Evolutionary conservation across 2,888 invertebrate genomes (phyloP).

Genomic region (Oscheius sp.): DNA sequence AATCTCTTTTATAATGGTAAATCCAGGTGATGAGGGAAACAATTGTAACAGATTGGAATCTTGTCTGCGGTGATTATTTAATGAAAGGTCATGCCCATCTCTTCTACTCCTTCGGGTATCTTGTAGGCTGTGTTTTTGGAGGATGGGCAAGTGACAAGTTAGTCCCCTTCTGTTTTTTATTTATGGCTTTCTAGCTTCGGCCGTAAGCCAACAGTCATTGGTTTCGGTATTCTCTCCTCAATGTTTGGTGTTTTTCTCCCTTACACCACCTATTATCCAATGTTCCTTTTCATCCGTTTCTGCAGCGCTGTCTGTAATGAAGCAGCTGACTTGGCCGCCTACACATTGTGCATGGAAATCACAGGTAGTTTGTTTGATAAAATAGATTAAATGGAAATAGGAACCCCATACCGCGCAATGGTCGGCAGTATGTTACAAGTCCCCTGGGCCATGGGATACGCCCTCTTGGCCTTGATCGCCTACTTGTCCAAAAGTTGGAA

Average conservation of each 20-base stretch:
- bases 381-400: conserved; percentile 60
- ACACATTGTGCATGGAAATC: conserved; percentile 73
- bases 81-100: conserved; percentile 73
- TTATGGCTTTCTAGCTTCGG: conserved; percentile 63
- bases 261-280: conserved; percentile 65
- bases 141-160: conserved; percentile 70
- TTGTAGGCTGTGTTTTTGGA: conserved; percentile 72
- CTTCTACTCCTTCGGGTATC: conserved; percentile 72
- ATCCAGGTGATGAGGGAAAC: conserved; percentile 67
- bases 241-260: conserved; percentile 73
- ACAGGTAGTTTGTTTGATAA: conserved; percentile 48
- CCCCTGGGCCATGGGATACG: conserved; percentile 73
- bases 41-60: conserved; percentile 73
- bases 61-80: conserved; percentile 72
- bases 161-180: not conserved
- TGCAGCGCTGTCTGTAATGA: conserved; percentile 67
- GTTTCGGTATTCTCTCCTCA: conserved; percentile 72
- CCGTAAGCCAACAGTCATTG: conserved; percentile 73
- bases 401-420: conserved; percentile 71
- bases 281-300: conserved; percentile 69
- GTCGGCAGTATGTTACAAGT: conserved; percentile 72
- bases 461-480: conserved; percentile 71
- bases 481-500: conserved; percentile 72
- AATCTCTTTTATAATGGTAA: too few relatives aligned
- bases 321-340: conserved; percentile 73